These are phyloP conservation scores for Darevskia nairensis DNA, from an alignment of 2,797 vertebrate genomes.

Conservation along the genomic window DNA sequence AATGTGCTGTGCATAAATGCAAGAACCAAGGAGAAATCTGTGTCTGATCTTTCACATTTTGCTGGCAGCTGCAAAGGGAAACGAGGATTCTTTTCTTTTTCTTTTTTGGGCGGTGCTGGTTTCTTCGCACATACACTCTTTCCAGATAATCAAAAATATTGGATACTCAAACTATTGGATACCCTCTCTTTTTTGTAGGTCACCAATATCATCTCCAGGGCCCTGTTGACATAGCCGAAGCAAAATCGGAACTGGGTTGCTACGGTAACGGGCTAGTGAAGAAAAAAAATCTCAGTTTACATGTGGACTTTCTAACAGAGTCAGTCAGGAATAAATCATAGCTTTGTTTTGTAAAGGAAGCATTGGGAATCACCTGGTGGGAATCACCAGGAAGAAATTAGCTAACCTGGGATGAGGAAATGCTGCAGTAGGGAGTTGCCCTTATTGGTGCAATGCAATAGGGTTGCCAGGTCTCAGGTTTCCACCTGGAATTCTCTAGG, in stretches of 20 bases:
- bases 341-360: background rate
- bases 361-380: too few species aligned
- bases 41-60: background rate
- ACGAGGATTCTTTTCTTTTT: too few species aligned
- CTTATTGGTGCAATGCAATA: background rate
- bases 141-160: slow-evolving; percentile 53
- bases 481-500: too few species aligned
- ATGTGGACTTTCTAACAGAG: slow-evolving; percentile 4
- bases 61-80: background rate
- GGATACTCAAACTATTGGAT: slow-evolving; percentile 35
- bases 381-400: background rate
- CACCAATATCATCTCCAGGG: slow-evolving; percentile 60
- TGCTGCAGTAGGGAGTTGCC: background rate
- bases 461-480: background rate
- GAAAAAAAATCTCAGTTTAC: slow-evolving; percentile 48
- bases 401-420: background rate
- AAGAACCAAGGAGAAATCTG: background rate
- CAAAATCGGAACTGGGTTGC: slow-evolving; percentile 69
- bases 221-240: slow-evolving; percentile 59
- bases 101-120: background rate
- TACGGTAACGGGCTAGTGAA: slow-evolving; percentile 75
- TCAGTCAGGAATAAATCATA: background rate
- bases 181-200: slow-evolving; percentile 70
- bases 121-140: background rate
- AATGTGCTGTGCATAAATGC: background rate